Conservation (phyloP, 1,140 invertebrate species). For the Trichonephila inaurata region DNA sequence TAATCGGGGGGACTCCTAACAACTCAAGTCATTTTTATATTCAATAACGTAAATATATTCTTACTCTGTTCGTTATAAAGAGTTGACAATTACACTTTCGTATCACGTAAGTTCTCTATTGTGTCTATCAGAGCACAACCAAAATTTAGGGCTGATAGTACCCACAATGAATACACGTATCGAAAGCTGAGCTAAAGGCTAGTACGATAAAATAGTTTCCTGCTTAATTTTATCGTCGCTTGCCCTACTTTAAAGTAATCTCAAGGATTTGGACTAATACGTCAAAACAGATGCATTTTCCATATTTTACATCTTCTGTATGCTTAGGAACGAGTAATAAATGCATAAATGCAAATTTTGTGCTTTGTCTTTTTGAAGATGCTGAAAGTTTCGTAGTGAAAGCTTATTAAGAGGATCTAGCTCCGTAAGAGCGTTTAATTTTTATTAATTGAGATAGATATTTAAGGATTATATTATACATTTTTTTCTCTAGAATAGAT, state of each 20-base stretch:
- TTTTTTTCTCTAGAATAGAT: too few species aligned
- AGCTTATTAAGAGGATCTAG: too few species aligned
- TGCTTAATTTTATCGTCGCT: neutral
- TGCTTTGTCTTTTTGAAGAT: too few species aligned
- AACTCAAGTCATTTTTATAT: neutral
- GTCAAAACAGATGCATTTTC: neutral
- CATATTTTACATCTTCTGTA: neutral
- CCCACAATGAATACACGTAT: neutral
- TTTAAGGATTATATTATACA: too few species aligned
- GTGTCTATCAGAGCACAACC: neutral
- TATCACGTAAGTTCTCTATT: neutral
- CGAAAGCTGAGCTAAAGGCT: neutral
- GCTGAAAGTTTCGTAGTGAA: too few species aligned
- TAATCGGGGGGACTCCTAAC: neutral
- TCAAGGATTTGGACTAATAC: neutral
- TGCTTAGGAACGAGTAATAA: too few species aligned
- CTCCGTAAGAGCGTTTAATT: too few species aligned
- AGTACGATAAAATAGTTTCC: neutral
- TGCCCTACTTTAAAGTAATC: constrained; percentile 7
- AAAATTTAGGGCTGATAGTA: neutral
- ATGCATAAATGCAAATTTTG: too few species aligned
- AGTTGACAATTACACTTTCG: neutral
- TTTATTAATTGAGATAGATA: too few species aligned
- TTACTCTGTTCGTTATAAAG: neutral
- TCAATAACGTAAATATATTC: neutral